A percentile compares a stretch with the other conserved stretches of the same genome.
These are phyloP conservation scores for Ptychobarbus kaznakovi DNA, from an alignment of 2,797 vertebrate species.

Conservation along the genomic window DNA sequence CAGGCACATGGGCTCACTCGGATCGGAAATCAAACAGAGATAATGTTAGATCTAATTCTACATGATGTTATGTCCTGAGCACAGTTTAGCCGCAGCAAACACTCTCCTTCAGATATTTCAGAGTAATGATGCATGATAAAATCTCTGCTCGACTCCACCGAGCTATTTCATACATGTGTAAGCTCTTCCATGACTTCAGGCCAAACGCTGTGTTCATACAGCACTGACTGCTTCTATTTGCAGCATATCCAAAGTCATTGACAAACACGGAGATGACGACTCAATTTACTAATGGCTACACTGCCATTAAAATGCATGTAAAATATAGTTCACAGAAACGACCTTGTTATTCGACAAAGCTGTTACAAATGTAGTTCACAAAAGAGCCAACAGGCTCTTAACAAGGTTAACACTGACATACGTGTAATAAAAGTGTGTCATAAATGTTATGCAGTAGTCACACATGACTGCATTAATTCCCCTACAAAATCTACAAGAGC, in stretches of 20 bases:
- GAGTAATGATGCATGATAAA: neutral
- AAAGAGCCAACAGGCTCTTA: neutral
- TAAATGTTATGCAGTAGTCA: slow-evolving; percentile 35
- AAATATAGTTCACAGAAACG: neutral
- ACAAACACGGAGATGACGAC: neutral
- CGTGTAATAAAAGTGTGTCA: slow-evolving; percentile 38
- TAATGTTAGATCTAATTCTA: neutral
- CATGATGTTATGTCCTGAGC: slow-evolving; percentile 1
- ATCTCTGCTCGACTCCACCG: neutral
- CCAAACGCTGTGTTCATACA: neutral
- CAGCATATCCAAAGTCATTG: neutral
- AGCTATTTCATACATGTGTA: neutral
- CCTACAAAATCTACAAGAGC: slow-evolving; percentile 20
- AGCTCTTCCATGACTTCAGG: neutral
- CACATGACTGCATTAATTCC: slow-evolving; percentile 35
- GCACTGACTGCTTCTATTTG: neutral
- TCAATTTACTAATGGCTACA: neutral
- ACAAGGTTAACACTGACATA: slow-evolving; percentile 40
- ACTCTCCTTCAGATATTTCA: neutral
- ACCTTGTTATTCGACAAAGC: neutral
- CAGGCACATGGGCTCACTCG: neutral
- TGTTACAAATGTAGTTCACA: neutral
- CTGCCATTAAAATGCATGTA: neutral
- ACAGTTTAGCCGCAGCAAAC: neutral
- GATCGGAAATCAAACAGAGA: neutral